Evolutionary conservation across 2,888 invertebrate genomes (phyloP), one percentile per base, ranked within the genome.

Genomic region (Andrena flavipes): DNA sequence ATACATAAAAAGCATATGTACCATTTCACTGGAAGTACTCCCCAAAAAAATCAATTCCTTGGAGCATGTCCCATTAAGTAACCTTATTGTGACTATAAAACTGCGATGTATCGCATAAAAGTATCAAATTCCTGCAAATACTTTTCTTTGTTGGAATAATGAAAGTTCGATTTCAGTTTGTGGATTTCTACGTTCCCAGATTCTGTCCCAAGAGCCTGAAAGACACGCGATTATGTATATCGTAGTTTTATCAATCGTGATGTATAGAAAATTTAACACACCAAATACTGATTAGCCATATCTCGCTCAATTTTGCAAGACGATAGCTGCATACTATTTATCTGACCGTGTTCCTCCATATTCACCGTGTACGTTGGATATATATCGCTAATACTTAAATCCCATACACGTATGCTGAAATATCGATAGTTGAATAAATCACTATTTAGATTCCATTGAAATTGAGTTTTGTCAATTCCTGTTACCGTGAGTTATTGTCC

Each of bases 331-430:
- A 95, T 94, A 82, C 92, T 93, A 64, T 90, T 93, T 20, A 95
- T 93, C 10, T 91, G 88, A 29, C 90, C 91, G 85, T 87, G 90
- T 70, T 94, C 93, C 56, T 92, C 92, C 80, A 94, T 94, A 2
- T 94, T 93, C 76, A 95, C 89, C 3, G 94, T 94, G 88, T 94
- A 91, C 33, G 93, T 90, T 0, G 95, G 95, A 83, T 92, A 92
- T 84, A 95, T 94, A 87, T 95, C 95, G 84, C 95, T 95, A 64
- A 92, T 92, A 71, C 93, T 93, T 81, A 96, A 91, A 90, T 96
- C 94, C 95, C 95, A 96, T 51, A 95, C 90, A 78, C 95, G 94
- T 60, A 95, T 93, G 49, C 94, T 94, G 86, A 93, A 94, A 88
- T 71, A 62, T 73, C 7, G 64, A 70, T 62, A 48, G 10, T 35